phyloP scores from a whole-genome alignment of 2,888 invertebrate genomes.

The Pristionchus japonicus region DNA sequence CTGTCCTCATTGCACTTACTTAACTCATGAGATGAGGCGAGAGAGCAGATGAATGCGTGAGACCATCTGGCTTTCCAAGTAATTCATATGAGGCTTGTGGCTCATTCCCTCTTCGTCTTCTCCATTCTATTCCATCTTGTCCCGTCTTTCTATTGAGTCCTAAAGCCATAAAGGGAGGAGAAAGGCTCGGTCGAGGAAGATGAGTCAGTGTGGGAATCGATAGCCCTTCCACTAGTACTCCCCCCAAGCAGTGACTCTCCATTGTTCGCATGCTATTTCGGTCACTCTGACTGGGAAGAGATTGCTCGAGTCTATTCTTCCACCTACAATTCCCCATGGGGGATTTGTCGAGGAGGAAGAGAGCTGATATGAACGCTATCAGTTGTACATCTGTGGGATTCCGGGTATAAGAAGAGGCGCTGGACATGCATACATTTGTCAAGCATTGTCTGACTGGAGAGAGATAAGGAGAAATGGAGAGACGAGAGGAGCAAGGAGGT shows the following conservation, averaged over 20 bases:
- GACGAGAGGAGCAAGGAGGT: slow-evolving; percentile 7
- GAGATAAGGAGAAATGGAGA: background rate
- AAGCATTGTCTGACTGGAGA: too few relatives aligned
- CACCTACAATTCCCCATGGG: background rate
- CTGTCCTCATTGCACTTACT: background rate
- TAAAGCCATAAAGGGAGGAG: slow-evolving; percentile 39
- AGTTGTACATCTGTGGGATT: background rate
- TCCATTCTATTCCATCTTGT: slow-evolving; percentile 17
- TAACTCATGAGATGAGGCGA: background rate
- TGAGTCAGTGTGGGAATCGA: slow-evolving; percentile 31
- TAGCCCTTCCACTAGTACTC: background rate
- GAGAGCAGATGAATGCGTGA: background rate
- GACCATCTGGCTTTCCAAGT: background rate
- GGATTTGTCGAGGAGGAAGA: background rate
- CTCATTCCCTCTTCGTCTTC: slow-evolving; percentile 18
- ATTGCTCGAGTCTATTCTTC: slow-evolving; percentile 2
- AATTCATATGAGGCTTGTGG: background rate
- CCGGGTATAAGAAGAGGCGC: background rate
- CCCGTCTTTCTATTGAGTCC: slow-evolving; percentile 32
- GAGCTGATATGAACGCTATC: background rate
- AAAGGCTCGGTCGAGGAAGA: background rate
- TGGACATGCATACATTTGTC: slow-evolving; percentile 26
- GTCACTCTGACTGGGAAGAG: background rate
- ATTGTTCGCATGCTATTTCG: background rate
- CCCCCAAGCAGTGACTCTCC: too few relatives aligned